Percentiles rank a stretch among this genome's conserved stretches.
Conservation (phyloP, 35 echinoderm and acorn worm genomes). For the Stichopus chloronotus region DNA sequence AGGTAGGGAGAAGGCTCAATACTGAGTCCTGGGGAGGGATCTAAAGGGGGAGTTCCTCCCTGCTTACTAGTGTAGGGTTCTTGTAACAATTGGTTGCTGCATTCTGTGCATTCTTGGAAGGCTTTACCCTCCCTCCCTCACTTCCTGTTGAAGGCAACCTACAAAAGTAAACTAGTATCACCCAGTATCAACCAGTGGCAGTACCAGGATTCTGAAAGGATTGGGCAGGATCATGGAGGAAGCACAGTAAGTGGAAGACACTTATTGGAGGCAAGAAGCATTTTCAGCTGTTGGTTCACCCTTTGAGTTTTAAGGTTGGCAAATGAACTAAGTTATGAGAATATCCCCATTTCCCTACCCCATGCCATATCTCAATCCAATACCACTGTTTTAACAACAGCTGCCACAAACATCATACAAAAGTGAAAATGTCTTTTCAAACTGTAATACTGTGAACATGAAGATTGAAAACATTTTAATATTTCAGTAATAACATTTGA, state of each 20-base stretch:
- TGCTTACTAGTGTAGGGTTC: too few species aligned
- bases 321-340: constrained; percentile 1
- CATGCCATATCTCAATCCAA: neutral
- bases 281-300: constrained; percentile 17
- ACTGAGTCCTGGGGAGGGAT: too few species aligned
- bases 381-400: neutral
- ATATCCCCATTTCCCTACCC: neutral
- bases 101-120: too few species aligned
- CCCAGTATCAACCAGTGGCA: neutral
- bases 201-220: constrained; percentile 26
- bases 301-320: constrained; percentile 16
- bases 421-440: too few species aligned
- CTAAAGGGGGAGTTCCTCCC: too few species aligned
- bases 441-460: neutral
- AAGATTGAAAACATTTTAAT: constrained; percentile 27
- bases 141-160: too few species aligned
- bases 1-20: too few species aligned
- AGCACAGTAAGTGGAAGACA: neutral
- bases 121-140: too few species aligned
- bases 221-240: neutral
- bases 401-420: too few species aligned
- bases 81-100: too few species aligned
- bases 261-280: neutral
- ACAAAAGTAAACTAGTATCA: too few species aligned
- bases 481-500: constrained; percentile 13